A percentile compares a stretch with the other conserved stretches of the same genome.
phyloP scores from a whole-genome alignment of 2,797 vertebrate genomes.

The Sebastes elongatus region DNA sequence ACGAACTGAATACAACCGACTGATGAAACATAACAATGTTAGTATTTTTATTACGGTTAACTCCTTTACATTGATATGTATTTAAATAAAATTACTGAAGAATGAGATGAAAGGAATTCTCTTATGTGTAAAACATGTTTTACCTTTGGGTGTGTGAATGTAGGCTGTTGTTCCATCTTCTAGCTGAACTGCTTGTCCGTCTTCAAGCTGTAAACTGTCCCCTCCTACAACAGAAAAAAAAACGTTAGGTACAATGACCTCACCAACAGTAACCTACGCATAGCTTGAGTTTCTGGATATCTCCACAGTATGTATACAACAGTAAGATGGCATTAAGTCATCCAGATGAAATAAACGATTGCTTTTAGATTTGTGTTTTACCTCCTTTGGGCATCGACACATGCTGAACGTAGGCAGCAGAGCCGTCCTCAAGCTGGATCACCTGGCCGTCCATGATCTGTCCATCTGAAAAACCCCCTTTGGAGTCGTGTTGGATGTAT shows the following conservation, averaged over 20 bases:
- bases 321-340: neutral
- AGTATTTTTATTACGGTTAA: neutral
- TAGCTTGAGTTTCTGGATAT: neutral
- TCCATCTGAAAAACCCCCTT: constrained; percentile 87
- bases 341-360: neutral
- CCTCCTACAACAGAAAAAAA: constrained; percentile 74
- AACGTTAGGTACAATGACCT: neutral
- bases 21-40: neutral
- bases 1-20: neutral
- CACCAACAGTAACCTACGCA: neutral
- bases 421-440: constrained; percentile 97
- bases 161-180: constrained; percentile 98
- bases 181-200: constrained; percentile 97
- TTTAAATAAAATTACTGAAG: neutral
- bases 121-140: neutral
- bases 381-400: constrained; percentile 94
- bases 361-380: constrained; percentile 50
- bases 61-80: neutral
- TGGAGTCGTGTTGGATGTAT: constrained; percentile 96
- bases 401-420: constrained; percentile 96
- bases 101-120: neutral
- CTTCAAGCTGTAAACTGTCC: constrained; percentile 93
- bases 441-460: constrained; percentile 98
- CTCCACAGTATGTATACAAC: neutral
- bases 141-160: constrained; percentile 98